phyloP scores from a whole-genome alignment of 2,888 invertebrate genomes.

The Thymelicus acteon region DNA sequence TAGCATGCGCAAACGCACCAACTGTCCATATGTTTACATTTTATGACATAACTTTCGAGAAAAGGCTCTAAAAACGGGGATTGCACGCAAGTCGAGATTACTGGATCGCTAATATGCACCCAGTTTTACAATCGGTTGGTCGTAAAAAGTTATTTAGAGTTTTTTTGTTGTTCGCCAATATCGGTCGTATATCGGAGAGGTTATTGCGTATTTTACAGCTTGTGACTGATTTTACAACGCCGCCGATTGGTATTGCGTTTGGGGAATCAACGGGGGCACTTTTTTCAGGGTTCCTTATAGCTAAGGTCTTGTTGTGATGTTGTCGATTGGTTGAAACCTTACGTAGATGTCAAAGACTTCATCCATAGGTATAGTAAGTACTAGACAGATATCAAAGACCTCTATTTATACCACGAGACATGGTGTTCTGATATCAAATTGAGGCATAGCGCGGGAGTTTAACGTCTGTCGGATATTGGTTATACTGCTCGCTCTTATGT shows the following conservation, averaged over 20 bases:
- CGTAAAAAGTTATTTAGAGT: conserved; percentile 65
- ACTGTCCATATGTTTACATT: conserved; percentile 45
- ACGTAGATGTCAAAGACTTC: no score
- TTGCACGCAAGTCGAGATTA: conserved; percentile 55
- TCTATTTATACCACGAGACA: no score
- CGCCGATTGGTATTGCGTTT: conserved; percentile 61
- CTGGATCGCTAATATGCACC: conserved; percentile 63
- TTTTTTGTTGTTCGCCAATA: conserved; percentile 60
- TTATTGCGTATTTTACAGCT: conserved; percentile 76
- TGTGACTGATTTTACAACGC: conserved; percentile 81
- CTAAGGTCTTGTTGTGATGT: neutral
- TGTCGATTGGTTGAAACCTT: no score
- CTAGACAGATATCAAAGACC: no score
- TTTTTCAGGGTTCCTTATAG: conserved; percentile 45
- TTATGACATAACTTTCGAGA: conserved; percentile 61
- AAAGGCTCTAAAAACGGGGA: conserved; percentile 60
- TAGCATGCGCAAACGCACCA: conserved; percentile 1
- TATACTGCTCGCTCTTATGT: no score
- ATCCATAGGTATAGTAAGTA: no score
- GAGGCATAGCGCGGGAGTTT: no score
- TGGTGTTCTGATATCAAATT: no score
- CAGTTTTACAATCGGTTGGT: conserved; percentile 73
- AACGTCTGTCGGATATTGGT: no score
- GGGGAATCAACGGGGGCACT: conserved; percentile 50
- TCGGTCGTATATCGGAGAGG: conserved; percentile 73